Conservation (phyloP, 2,113 vertebrate genomes). For the Lynx canadensis region DNA sequence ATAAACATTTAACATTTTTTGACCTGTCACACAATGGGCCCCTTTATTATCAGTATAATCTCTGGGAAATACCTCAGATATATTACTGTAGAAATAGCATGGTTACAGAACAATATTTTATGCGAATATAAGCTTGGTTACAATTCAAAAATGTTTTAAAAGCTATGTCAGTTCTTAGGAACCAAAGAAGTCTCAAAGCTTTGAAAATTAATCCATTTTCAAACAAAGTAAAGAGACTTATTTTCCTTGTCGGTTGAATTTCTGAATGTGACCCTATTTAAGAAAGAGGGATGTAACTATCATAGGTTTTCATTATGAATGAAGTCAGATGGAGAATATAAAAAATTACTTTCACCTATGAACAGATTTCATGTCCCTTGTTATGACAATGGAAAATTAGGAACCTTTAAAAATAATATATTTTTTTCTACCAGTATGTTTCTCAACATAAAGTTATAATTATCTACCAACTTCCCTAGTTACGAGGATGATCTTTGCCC, state of each 20-base stretch:
- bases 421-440: constrained; percentile 18
- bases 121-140: constrained; percentile 51
- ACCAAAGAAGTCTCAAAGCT: constrained; percentile 48
- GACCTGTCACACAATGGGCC: background rate
- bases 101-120: constrained; percentile 49
- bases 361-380: constrained; percentile 36
- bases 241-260: constrained; percentile 40
- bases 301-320: constrained; percentile 53
- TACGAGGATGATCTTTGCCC: constrained; percentile 50
- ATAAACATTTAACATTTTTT: constrained; percentile 42
- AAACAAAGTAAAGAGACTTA: constrained; percentile 61
- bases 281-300: constrained; percentile 36
- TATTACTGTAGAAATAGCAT: constrained; percentile 34
- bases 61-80: constrained; percentile 40
- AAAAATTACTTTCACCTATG: constrained; percentile 29
- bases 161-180: constrained; percentile 1
- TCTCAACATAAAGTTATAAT: constrained; percentile 38
- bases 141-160: constrained; percentile 40
- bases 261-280: constrained; percentile 44
- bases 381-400: constrained; percentile 48
- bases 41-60: constrained; percentile 33
- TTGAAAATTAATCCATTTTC: constrained; percentile 57
- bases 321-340: constrained; percentile 43
- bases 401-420: constrained; percentile 50
- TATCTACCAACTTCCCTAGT: background rate